Conservation (phyloP, 2,797 vertebrate genomes). For the Microtus agrestis region DNA sequence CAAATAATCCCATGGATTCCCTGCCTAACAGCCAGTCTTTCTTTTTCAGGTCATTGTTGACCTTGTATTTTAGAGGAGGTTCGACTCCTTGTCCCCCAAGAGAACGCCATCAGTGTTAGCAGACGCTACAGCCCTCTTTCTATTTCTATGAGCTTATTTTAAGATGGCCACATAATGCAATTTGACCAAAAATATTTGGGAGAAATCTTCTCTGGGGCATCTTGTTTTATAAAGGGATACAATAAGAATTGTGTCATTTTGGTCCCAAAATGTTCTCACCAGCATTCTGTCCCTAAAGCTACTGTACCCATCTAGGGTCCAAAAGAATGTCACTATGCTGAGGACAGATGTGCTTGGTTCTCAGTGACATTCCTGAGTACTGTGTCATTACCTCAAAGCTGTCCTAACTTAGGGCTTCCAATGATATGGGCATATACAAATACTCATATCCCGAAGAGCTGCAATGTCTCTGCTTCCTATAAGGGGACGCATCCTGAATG, state of each 20-base stretch:
- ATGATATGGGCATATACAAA: not conserved
- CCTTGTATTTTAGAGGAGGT: not conserved
- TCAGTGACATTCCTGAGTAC: not conserved
- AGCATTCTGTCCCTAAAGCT: not conserved
- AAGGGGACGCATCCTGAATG: not conserved
- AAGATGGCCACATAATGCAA: not conserved
- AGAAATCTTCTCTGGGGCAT: not conserved
- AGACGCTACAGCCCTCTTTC: not conserved
- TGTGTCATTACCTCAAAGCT: not conserved
- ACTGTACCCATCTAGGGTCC: not conserved
- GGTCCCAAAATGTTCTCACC: not conserved
- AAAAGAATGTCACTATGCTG: not conserved
- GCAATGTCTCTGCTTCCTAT: not conserved
- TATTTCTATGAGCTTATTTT: not conserved
- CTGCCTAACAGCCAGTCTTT: not conserved
- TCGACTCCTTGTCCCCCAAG: not conserved
- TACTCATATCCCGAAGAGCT: not conserved
- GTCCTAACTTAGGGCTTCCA: not conserved
- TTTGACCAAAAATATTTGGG: not conserved
- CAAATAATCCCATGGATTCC: not conserved
- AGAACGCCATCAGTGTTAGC: not conserved
- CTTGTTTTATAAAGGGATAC: not conserved
- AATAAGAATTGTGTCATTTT: not conserved
- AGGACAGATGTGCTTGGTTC: not conserved
- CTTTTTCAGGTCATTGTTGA: not conserved